These are phyloP conservation scores for Torymus auratus DNA, from an alignment of 2,888 invertebrate genomes.

Conservation along the genomic window DNA sequence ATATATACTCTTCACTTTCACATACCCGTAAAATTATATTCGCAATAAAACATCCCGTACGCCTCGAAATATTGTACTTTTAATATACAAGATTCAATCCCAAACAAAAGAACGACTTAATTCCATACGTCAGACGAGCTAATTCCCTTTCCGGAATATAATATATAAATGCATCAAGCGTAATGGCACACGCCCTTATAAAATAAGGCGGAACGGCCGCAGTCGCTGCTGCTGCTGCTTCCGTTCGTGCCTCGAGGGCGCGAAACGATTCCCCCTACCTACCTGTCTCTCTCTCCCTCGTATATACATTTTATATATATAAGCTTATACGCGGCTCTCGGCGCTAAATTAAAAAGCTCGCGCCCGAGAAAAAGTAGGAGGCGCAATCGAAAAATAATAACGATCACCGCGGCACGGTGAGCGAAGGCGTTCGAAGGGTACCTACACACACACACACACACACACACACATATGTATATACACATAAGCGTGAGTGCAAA, in stretches of 20 bases:
- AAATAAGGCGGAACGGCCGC: constrained; percentile 23
- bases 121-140: background rate
- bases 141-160: constrained; percentile 37
- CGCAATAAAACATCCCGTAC: too few relatives aligned
- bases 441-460: too few relatives aligned
- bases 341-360: constrained; percentile 52
- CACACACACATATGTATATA: too few relatives aligned
- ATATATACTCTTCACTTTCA: too few relatives aligned
- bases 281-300: constrained; percentile 5
- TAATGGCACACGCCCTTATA: constrained; percentile 40
- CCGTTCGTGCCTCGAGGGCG: constrained; percentile 50
- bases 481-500: background rate
- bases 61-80: too few relatives aligned
- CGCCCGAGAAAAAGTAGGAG: constrained; percentile 49
- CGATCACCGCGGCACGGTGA: constrained; percentile 14
- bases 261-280: constrained; percentile 12
- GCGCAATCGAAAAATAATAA: constrained; percentile 57
- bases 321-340: background rate
- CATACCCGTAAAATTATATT: too few relatives aligned
- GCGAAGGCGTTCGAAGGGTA: background rate
- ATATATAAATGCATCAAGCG: constrained; percentile 34
- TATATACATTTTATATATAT: too few relatives aligned
- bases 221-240: constrained; percentile 41
- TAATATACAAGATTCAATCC: background rate
- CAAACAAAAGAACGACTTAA: constrained; percentile 20